These are phyloP conservation scores for Myiagra hebetior DNA, from an alignment of 2,113 vertebrate genomes.

Conservation along the genomic window DNA sequence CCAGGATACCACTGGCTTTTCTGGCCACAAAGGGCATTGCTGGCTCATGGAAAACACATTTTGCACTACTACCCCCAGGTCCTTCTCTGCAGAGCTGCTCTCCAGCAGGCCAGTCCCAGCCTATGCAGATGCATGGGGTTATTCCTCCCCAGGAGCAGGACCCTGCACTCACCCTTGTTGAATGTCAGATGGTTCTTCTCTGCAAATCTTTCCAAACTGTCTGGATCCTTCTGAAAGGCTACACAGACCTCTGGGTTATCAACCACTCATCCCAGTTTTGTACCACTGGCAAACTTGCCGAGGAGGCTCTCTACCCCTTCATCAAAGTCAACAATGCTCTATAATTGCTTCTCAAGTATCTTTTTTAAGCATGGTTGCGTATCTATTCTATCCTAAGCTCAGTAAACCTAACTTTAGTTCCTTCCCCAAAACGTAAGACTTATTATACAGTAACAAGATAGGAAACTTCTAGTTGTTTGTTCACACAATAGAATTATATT, in stretches of 20 bases:
- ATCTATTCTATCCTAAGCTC: background rate
- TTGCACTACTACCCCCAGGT: background rate
- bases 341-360: background rate
- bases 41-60: background rate
- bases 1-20: background rate
- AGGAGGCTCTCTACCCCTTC: background rate
- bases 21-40: background rate
- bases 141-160: background rate
- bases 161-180: background rate
- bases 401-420: background rate
- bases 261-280: background rate
- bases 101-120: background rate
- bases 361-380: background rate
- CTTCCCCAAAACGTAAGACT: background rate
- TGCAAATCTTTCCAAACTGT: background rate
- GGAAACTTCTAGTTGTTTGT: background rate
- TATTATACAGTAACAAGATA: background rate
- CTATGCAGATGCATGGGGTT: background rate
- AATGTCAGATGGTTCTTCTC: background rate
- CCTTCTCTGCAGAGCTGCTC: background rate
- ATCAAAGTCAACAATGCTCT: background rate
- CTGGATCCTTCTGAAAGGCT: background rate
- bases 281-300: background rate
- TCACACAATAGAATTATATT: background rate
- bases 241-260: background rate